Conservation (phyloP, 2,113 vertebrate species). For the Ailurus styani region DNA sequence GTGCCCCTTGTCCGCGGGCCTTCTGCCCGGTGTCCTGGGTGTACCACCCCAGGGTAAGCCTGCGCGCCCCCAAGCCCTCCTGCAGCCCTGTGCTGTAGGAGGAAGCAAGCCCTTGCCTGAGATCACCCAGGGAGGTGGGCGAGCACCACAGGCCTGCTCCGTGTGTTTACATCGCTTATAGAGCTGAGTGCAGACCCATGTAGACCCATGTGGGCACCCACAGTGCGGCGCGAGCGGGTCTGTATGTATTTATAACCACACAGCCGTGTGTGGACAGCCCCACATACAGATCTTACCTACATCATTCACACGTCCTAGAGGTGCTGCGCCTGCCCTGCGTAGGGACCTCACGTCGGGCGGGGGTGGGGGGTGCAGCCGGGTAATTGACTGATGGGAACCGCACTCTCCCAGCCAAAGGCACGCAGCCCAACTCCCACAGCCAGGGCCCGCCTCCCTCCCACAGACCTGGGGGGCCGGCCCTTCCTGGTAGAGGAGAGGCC, state of each 20-base stretch:
- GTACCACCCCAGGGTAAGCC: not conserved
- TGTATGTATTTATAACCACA: constrained; percentile 61
- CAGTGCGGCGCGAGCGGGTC: not conserved
- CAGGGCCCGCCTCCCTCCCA: constrained; percentile 39
- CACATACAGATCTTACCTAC: constrained; percentile 28
- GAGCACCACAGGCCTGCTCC: not conserved
- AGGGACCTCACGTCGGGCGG: constrained; percentile 41
- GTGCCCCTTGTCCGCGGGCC: rapidly evolving
- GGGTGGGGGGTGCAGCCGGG: not conserved
- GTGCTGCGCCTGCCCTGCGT: constrained; percentile 51
- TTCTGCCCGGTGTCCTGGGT: not conserved
- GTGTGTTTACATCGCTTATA: not conserved
- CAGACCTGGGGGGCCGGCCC: not conserved
- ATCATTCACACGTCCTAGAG: constrained; percentile 40
- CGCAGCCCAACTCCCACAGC: constrained; percentile 50
- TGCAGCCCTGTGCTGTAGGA: not conserved
- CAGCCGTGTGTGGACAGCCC: constrained; percentile 41
- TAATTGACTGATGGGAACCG: constrained; percentile 59
- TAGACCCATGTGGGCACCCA: not conserved
- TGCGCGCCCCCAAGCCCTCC: not conserved
- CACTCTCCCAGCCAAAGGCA: constrained; percentile 43
- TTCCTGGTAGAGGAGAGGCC: constrained; percentile 58
- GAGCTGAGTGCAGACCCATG: not conserved
- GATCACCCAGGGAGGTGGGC: not conserved
- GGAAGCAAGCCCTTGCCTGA: not conserved